These are phyloP conservation scores for Aphyosemion australe DNA, from an alignment of 2,113 vertebrate species.

Conservation along the genomic window DNA sequence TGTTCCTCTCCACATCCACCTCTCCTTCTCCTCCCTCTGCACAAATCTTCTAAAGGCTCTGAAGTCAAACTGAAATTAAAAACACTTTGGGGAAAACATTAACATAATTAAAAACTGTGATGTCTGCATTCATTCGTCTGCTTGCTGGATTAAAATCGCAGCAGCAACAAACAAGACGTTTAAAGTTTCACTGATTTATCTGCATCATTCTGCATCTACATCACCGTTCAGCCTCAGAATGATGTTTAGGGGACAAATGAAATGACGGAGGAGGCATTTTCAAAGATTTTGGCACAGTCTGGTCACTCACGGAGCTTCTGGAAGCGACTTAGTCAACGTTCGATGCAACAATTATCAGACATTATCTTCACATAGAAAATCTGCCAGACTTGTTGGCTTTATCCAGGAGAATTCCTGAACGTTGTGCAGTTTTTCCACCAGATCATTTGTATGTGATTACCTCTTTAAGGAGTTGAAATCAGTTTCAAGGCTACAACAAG, in stretches of 20 bases:
- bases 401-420: too few relatives aligned
- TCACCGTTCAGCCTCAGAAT: not conserved
- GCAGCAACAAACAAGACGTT: not conserved
- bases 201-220: not conserved
- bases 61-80: conserved; percentile 3
- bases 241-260: not conserved
- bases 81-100: not conserved
- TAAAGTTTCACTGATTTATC: not conserved
- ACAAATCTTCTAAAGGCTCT: conserved; percentile 17
- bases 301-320: too few relatives aligned
- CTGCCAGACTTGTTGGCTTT: too few relatives aligned
- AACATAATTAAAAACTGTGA: not conserved
- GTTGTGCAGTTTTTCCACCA: too few relatives aligned
- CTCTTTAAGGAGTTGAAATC: too few relatives aligned
- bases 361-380: too few relatives aligned
- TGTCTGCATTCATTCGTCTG: not conserved
- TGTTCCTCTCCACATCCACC: conserved; percentile 39
- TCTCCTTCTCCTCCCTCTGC: conserved; percentile 32
- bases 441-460: too few relatives aligned
- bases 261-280: not conserved
- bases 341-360: too few relatives aligned
- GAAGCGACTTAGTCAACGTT: too few relatives aligned
- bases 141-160: not conserved
- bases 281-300: too few relatives aligned
- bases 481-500: not conserved